Evolutionary conservation across 1,140 invertebrate genomes (phyloP), one percentile per base, ranked within the genome.

Genomic region (Camponotus pennsylvanicus): DNA sequence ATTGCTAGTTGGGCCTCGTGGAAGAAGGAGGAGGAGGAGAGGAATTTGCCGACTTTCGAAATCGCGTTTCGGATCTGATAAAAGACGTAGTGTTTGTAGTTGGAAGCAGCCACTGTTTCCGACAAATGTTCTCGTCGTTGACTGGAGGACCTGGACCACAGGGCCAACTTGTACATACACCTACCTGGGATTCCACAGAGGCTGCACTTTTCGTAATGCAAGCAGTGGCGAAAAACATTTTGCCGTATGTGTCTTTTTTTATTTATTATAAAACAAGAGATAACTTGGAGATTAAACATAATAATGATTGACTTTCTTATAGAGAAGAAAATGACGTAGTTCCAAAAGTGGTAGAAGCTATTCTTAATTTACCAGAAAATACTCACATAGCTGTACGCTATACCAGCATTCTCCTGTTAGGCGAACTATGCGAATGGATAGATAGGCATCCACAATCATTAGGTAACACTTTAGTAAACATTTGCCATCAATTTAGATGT

Each of bases 41-140:
- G 55, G 92, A 94, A 18, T 96, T 97, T 66, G 96, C 97, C 93
- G 98, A 99, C 88, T 99, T 99, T 94, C 96, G 99, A 90, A 95
- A 96, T 76, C 97, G 98, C 93, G 98, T 99, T 0, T 97, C 97
- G 8, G 99, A 99, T 92, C 95, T 99, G 64, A 98, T 99, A 67
- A 99, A 99, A 94, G 99, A 99, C 95, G 98, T 99, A 40, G 98
- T 99, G n/a, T 99, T 99, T 94, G 98, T 99, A 83, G 98, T 99
- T 77, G 98, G 99, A 1, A 99, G 98, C 59, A 97, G 97, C 79
- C 97, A 97, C 73, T 98, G 98, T 93, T 99, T 99, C 94, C 96
- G 97, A 90, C 98, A 99, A 95, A 98, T 99, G 97, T 98, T 98
- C 93, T 92, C 97, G 0, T 96, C 96, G 40, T 95, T 98, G 8